Percentiles rank a stretch among this genome's conserved stretches.
Conservation (phyloP, 2,888 invertebrate genomes). For the Aplocera efformata region DNA sequence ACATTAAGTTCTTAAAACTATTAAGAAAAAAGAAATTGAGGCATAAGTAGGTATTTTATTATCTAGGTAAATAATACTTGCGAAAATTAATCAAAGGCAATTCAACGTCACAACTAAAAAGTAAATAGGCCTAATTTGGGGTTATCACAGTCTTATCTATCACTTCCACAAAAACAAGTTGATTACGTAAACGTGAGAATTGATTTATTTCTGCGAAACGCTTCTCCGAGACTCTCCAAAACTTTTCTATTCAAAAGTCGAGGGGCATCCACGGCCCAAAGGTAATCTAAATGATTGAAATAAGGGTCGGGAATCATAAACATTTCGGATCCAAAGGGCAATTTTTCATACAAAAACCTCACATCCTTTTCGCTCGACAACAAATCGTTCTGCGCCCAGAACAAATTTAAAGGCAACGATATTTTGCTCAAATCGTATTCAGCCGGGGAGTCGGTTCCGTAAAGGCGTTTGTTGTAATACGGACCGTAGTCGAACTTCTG, state of each 20-base stretch:
- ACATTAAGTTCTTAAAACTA: too few species aligned
- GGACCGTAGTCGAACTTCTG: conserved; percentile 85
- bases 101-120: neutral
- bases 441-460: conserved; percentile 80
- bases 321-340: conserved; percentile 72
- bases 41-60: too few species aligned
- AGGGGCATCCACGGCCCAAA: conserved; percentile 83
- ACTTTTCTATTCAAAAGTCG: conserved; percentile 79
- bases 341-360: conserved; percentile 57
- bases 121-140: neutral
- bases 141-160: too few species aligned
- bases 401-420: conserved; percentile 81
- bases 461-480: conserved; percentile 74
- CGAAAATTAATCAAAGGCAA: too few species aligned
- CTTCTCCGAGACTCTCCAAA: conserved; percentile 44
- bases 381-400: conserved; percentile 86
- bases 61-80: too few species aligned
- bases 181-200: neutral
- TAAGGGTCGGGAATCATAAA: conserved; percentile 79
- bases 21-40: too few species aligned
- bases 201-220: conserved; percentile 10
- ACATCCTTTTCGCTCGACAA: conserved; percentile 84
- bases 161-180: neutral
- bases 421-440: conserved; percentile 82
- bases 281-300: conserved; percentile 87